Evolutionary conservation across 2,113 vertebrate species (phyloP).

Genomic region (Epinephelus lanceolatus): DNA sequence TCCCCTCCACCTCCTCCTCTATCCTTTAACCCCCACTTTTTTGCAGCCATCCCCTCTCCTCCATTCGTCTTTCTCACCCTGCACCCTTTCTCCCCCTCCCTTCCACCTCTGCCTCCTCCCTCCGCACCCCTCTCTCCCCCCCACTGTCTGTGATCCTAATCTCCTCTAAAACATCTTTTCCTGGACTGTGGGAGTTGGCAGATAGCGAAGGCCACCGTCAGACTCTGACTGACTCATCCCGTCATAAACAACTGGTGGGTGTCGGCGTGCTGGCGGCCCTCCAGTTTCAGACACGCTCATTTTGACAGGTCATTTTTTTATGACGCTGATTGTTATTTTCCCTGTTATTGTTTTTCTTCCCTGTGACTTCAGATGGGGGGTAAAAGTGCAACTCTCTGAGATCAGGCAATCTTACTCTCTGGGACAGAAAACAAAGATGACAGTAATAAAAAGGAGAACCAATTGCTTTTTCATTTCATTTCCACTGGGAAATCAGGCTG

Average conservation of each 20-base stretch:
- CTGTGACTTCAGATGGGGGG: constrained; percentile 68
- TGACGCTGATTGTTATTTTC: constrained; percentile 73
- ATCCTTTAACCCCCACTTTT: constrained; percentile 51
- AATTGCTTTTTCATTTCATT: constrained; percentile 86
- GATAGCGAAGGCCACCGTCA: constrained; percentile 63
- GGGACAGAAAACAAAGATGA: constrained; percentile 83
- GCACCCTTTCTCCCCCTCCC: constrained; percentile 8
- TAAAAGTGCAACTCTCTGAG: constrained; percentile 79
- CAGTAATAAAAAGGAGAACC: constrained; percentile 86
- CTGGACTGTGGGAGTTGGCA: constrained; percentile 62
- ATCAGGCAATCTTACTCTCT: constrained; percentile 81
- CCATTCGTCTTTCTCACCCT: constrained; percentile 40
- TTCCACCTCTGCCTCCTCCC: constrained; percentile 23
- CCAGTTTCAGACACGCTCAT: constrained; percentile 53
- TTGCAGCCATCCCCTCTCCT: constrained; percentile 20
- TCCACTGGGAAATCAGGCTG: constrained; percentile 84
- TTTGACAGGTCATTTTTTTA: constrained; percentile 69
- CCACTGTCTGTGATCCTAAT: constrained; percentile 63
- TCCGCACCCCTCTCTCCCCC: neutral
- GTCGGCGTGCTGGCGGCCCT: constrained; percentile 56
- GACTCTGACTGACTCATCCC: constrained; percentile 66
- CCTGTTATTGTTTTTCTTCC: constrained; percentile 74
- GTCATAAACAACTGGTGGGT: constrained; percentile 75
- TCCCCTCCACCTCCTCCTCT: constrained; percentile 18
- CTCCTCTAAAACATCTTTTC: constrained; percentile 70